These are phyloP conservation scores for Atractosteus spatula DNA, from an alignment of 2,113 vertebrate genomes.

Conservation along the genomic window DNA sequence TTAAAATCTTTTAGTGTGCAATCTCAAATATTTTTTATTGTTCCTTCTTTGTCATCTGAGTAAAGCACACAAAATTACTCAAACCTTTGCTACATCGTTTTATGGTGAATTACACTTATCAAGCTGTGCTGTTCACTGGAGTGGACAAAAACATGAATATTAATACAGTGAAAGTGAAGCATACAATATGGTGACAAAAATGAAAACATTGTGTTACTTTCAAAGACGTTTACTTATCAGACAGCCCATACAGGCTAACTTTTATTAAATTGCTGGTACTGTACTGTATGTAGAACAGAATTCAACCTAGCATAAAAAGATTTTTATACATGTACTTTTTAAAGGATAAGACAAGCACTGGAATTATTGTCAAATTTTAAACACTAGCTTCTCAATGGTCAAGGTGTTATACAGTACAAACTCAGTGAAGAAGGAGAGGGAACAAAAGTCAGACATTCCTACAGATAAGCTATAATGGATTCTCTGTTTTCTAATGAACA, in stretches of 20 bases:
- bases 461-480: conserved; percentile 63
- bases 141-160: neutral
- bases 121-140: neutral
- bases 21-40: too few species aligned
- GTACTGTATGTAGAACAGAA: neutral
- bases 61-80: too few species aligned
- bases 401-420: conserved; percentile 53
- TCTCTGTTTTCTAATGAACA: conserved; percentile 41
- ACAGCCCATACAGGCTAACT: neutral
- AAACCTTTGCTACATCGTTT: too few species aligned
- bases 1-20: too few species aligned
- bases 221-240: conserved; percentile 5
- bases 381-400: conserved; percentile 60
- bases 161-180: neutral
- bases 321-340: too few species aligned
- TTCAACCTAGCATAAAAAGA: neutral
- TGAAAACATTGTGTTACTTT: neutral
- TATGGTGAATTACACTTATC: neutral
- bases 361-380: conserved; percentile 30
- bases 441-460: conserved; percentile 54
- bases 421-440: conserved; percentile 70
- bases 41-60: too few species aligned
- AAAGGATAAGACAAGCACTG: too few species aligned
- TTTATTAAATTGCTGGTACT: neutral
- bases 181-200: neutral